Evolutionary conservation across 2,113 vertebrate genomes (phyloP), one percentile per base, ranked within the genome.

Genomic region (Peucedramus taeniatus): DNA sequence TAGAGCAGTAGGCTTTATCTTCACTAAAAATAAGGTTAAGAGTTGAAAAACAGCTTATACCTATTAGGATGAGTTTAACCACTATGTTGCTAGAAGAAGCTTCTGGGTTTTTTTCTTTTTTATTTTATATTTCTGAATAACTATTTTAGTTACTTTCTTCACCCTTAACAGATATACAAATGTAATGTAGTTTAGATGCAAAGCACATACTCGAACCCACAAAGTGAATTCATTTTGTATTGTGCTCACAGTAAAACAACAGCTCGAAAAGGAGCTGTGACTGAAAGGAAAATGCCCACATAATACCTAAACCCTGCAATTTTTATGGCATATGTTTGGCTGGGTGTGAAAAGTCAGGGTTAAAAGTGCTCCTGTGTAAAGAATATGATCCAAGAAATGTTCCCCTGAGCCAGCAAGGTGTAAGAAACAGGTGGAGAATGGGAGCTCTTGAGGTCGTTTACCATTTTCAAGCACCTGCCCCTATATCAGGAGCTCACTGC

Each of bases 401-500:
- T 8, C 7, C 57, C 53, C 63, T 76, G 57, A 6, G 8, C 19
- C 35, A 31, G 35, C 10, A 7, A n/a, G 22, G 2, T 2, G 7
- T 21, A 35, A 61, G n/a, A 40, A 91, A 37, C 7, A n/a, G 63
- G 27, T 20, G 15, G 35, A 71, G 24, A n/a, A 31, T 26, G 44
- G 9, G 40, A 72, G 7, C 18, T 77, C 49, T 64, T 28, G 30
- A 47, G 15, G 18, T 47, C n/a, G 5, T 45, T 92, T 60, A 39
- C 35, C 3, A 1, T 79, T 89, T 71, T 71, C 21, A 35, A 37
- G 20, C 50, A 53, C 11, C 47, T 84, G 23, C 40, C n/a, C 24
- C 49, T 45, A 0, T 5, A n/a, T 7, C 18, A n/a, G 39, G 31
- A 83, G 60, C 42, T 78, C 0, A 0, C 2, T 79, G 24, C 40